phyloP scores from a whole-genome alignment of 1,140 invertebrate species.

The Contarinia nasturtii region DNA sequence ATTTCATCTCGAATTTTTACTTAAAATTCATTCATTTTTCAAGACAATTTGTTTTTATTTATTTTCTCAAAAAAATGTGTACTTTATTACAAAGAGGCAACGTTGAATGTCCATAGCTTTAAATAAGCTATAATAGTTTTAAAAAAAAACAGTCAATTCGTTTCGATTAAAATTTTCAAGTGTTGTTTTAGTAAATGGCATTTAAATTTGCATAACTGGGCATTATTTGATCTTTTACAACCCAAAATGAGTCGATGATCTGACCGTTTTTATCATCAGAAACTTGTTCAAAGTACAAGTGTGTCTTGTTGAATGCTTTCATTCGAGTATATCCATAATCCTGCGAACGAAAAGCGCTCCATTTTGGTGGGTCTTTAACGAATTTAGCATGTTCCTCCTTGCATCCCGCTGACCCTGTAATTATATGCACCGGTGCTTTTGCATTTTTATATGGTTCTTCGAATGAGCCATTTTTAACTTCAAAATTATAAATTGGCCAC shows the following conservation, averaged over 20 bases:
- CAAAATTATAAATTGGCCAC: slow-evolving; percentile 73
- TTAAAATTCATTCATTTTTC: no score
- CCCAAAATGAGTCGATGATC: slow-evolving; percentile 55
- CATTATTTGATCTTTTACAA: slow-evolving; percentile 45
- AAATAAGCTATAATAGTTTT: no score
- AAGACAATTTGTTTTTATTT: no score
- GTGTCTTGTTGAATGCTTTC: slow-evolving; percentile 60
- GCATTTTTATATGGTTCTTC: slow-evolving; percentile 69
- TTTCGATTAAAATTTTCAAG: no score
- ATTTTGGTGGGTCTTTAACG: slow-evolving; percentile 16
- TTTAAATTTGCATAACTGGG: not conserved
- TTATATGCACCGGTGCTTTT: slow-evolving; percentile 76
- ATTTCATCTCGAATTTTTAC: no score
- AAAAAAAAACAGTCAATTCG: no score
- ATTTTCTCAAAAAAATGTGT: no score
- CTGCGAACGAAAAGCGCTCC: slow-evolving; percentile 29
- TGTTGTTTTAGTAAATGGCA: no score
- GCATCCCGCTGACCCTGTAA: slow-evolving; percentile 81
- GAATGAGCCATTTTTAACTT: slow-evolving; percentile 57
- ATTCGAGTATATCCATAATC: slow-evolving; percentile 91
- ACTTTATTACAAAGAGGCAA: no score
- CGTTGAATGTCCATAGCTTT: no score
- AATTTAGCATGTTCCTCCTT: slow-evolving; percentile 39
- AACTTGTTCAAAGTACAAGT: slow-evolving; percentile 80
- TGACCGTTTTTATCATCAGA: slow-evolving; percentile 61